A percentile compares a stretch with the other conserved stretches of the same genome.
These are phyloP conservation scores for Myzus persicae DNA, from an alignment of 1,140 invertebrate genomes.

Conservation along the genomic window DNA sequence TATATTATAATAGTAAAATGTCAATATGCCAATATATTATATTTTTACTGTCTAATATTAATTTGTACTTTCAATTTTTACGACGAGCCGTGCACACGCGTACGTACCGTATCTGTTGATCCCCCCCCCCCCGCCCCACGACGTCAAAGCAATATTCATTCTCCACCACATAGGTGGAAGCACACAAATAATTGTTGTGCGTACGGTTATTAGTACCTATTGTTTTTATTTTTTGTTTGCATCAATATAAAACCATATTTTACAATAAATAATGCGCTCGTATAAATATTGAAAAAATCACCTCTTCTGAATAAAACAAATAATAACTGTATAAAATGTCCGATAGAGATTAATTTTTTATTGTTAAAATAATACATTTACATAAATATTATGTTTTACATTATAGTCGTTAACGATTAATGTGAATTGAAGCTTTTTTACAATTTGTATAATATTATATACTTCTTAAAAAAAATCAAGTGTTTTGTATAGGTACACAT, in stretches of 20 bases:
- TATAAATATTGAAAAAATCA: not conserved
- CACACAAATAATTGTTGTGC: not conserved
- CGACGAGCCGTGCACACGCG: not conserved
- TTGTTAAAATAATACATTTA: not conserved
- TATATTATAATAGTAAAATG: too few relatives aligned
- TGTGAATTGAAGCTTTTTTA: too few relatives aligned
- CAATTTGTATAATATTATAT: not conserved
- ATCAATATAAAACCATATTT: not conserved
- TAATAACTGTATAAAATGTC: not conserved
- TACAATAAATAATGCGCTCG: not conserved
- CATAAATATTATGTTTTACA: not conserved
- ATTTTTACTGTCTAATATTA: too few relatives aligned
- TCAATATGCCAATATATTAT: too few relatives aligned
- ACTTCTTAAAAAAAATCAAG: conserved; percentile 4
- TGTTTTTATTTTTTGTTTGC: not conserved
- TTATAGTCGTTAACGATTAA: not conserved
- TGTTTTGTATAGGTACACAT: not conserved
- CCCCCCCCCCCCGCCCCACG: too few relatives aligned
- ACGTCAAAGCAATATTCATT: not conserved
- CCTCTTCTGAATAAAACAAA: not conserved
- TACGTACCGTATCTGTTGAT: not conserved
- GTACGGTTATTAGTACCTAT: not conserved
- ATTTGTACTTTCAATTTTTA: too few relatives aligned
- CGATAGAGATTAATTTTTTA: not conserved
- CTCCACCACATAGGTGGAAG: not conserved